Base-by-base conservation (phyloP, 2,888 invertebrate genomes). In the Limnephilus auricula region DNA sequence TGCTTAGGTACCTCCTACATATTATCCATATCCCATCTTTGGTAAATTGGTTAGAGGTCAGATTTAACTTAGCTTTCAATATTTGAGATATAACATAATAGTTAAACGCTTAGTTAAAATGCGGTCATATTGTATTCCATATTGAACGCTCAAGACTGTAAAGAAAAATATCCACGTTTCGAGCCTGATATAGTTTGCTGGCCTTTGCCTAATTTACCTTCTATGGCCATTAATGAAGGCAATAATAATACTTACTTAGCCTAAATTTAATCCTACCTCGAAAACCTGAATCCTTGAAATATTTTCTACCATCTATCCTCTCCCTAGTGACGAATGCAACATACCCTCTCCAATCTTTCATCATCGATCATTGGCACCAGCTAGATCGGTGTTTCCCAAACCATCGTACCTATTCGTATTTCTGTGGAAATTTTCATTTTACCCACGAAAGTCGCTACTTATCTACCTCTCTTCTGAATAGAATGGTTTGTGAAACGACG, bases 1-100 rank as follows among this genome's bases (percentile, higher is more conserved):
- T 2, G 0, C 0, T 2, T 4, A 15, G 4, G 12, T 4, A 10
- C 0, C 1, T 50, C 4, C n/a, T n/a, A n/a, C n/a, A n/a, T n/a
- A n/a, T n/a, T n/a, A n/a, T n/a, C n/a, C n/a, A 18, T 18, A 0
- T 50, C 18, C 2, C 50, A 18, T 50, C 15, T 50, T 18, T 50
- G 18, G 50, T 50, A 50, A 50, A 50, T 18, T 18, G 18, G 4
- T 50, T 25, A 18, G 15, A 50, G 4, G 18, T 50, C 13, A 50
- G 50, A 50, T 18, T 50, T 25, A 18, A 12, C 40, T n/a, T 40
- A 40, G 40, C 12, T 40, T 12, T 40, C 40, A 5, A 50, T 5
- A 50, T 50, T 18, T 18, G 15, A 6, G 0, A 50, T 18, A 18
- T 37, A 37, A 50, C 5, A 18, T 50, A 50, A 50, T 13, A 40